A percentile compares a stretch with the other conserved stretches of the same genome.
Evolutionary conservation across 2,797 vertebrate genomes (phyloP).

Genomic region (Melanotaenia boesemani): DNA sequence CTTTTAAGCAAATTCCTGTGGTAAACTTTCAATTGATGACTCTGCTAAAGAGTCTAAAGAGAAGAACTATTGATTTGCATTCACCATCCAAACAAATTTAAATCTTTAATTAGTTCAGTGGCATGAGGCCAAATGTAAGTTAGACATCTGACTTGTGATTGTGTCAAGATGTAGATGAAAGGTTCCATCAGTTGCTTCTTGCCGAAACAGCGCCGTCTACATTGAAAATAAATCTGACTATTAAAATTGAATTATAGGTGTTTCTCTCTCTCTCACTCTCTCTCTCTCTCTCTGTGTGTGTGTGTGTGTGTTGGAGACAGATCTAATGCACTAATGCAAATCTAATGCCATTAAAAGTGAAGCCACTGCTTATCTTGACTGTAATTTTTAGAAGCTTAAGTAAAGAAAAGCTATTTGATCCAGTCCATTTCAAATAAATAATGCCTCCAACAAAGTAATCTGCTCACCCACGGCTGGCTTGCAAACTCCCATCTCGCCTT

Average conservation of each 20-base stretch:
- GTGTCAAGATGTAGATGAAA: constrained; percentile 74
- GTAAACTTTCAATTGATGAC: constrained; percentile 71
- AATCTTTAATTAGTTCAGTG: constrained; percentile 78
- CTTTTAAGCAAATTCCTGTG: constrained; percentile 36
- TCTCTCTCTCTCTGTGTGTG: constrained; percentile 2
- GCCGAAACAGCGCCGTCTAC: constrained; percentile 56
- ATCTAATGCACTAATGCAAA: constrained; percentile 58
- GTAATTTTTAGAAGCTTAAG: constrained; percentile 40
- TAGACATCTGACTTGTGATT: constrained; percentile 67
- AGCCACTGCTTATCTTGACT: constrained; percentile 33
- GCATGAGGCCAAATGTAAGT: constrained; percentile 75
- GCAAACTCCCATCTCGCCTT: constrained; percentile 16
- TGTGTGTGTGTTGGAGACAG: not conserved
- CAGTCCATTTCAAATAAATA: constrained; percentile 35
- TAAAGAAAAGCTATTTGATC: constrained; percentile 28
- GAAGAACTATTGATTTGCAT: constrained; percentile 71
- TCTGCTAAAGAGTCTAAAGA: constrained; percentile 64
- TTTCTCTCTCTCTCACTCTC: too few species aligned
- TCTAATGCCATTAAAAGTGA: constrained; percentile 56
- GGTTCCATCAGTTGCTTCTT: constrained; percentile 48
- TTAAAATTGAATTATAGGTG: constrained; percentile 62
- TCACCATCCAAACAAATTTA: constrained; percentile 64
- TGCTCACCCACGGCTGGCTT: constrained; percentile 5
- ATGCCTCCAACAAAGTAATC: constrained; percentile 29
- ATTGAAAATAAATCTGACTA: constrained; percentile 71